Base-by-base conservation (phyloP, 53 echinoderm and acorn worm species). In the Paelopatides confundens region DNA sequence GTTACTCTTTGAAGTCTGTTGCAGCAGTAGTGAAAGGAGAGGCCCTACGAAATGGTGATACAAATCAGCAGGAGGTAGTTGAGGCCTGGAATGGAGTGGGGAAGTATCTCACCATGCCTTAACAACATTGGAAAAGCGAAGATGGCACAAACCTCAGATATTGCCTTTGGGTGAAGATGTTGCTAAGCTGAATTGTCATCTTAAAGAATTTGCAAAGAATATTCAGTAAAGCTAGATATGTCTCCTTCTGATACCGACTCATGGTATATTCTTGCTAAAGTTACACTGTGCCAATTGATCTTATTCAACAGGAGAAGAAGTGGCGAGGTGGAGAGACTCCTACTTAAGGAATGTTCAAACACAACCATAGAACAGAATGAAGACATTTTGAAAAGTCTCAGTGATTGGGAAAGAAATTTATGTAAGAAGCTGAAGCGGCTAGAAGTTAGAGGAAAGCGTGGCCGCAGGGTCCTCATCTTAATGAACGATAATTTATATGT, bases 381-480 rank as follows among this genome's bases (percentile, higher is more conserved):
- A 46, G 82, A 68, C 33, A 77, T 86, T 0, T 26, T 88, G 37
- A 6, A 63, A 63, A 30, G 76, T 76, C 49, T 89, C 23, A 89
- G 87, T 24, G 12, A 47, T 11, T 85, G 71, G 89, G 89, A 92
- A 48, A 74, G 35, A 24, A 46, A 53, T 33, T 62, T 88, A 13
- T 87, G 86, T 38, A 87, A 65, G 51, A 70, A 71, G 51, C 69
- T 92, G 50, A 40, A 69, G n/a, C 31, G 84, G n/a, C 79, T 93
- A 17, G 86, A 89, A 65, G 86, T 86, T 3, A 77, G 86, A 21
- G 90, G 93, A 10, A 93, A 93, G 31, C 66, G 93, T 17, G 93
- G 89, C 33, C 35, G 93, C n/a, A 86, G 79, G 52, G 89, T 92
- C 18, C 92, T 89, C 23, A 74, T 92, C 29, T 39, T 92, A 13